These are phyloP conservation scores for Aphidoletes aphidimyza DNA, from an alignment of 2,888 invertebrate species.

Conservation along the genomic window DNA sequence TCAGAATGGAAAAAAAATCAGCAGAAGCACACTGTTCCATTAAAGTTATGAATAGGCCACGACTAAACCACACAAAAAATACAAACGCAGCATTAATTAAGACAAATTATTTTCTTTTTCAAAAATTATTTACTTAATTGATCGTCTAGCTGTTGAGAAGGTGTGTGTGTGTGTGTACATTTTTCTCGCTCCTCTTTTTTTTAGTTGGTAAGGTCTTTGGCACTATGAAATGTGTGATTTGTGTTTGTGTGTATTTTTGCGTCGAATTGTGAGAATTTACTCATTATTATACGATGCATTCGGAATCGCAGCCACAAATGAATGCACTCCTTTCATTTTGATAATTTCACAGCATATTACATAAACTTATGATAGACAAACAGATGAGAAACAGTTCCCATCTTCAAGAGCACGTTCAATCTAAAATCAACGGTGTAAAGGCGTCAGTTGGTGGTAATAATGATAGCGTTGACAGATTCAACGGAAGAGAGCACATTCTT, in stretches of 20 bases:
- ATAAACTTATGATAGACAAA: background rate
- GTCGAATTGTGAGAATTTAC: background rate
- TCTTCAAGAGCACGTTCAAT: too few relatives aligned
- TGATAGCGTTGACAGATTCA: conserved; percentile 32
- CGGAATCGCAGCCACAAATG: background rate
- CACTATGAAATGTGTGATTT: background rate
- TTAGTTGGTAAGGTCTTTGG: background rate
- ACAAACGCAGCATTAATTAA: conserved; percentile 34
- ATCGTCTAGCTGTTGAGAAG: background rate
- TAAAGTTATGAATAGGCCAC: conserved; percentile 3
- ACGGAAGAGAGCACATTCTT: conserved; percentile 19
- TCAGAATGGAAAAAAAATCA: background rate
- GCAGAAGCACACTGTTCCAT: background rate
- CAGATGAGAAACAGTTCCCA: too few relatives aligned
- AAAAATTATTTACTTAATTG: conserved; percentile 3
- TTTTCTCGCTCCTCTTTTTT: background rate
- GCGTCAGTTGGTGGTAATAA: conserved; percentile 3
- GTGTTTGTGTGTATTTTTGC: background rate
- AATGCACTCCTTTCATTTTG: conserved; percentile 7
- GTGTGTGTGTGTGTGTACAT: background rate
- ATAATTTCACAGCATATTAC: conserved; percentile 13
- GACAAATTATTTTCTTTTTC: conserved; percentile 17
- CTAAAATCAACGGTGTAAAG: too few relatives aligned
- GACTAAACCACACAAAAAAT: background rate
- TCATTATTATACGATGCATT: background rate